Conservation (phyloP, 2,113 vertebrate species). For the Colinus virginianus region DNA sequence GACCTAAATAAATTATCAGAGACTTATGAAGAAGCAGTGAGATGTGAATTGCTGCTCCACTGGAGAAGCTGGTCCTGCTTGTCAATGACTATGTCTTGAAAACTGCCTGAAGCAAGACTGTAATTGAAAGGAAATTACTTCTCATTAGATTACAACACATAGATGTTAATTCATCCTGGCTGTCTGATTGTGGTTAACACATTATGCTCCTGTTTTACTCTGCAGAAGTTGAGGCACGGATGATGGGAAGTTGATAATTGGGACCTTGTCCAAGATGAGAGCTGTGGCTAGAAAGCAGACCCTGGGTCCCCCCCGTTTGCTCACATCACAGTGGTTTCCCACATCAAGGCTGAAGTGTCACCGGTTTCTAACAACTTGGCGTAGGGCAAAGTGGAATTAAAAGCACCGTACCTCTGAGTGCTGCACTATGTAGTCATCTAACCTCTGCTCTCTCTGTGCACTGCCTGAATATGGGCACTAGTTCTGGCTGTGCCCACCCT, state of each 20-base stretch:
- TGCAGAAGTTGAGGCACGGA: not conserved
- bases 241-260: not conserved
- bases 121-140: not conserved
- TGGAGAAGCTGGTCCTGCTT: conserved; percentile 36
- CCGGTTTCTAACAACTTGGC: not conserved
- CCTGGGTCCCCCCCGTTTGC: not conserved
- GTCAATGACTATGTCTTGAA: not conserved
- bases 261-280: not conserved
- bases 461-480: not conserved
- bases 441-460: not conserved
- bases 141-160: not conserved
- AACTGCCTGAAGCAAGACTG: conserved; percentile 26
- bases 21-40: not conserved
- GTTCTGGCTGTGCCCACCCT: not conserved
- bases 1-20: conserved; percentile 19
- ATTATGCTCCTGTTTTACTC: not conserved
- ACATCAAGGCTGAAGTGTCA: not conserved
- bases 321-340: not conserved
- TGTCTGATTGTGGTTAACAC: not conserved
- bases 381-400: not conserved
- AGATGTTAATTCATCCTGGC: not conserved
- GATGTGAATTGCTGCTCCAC: conserved; percentile 10
- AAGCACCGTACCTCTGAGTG: not conserved
- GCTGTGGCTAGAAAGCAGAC: not conserved
- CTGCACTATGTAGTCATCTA: not conserved